phyloP scores from a whole-genome alignment of 2,888 invertebrate genomes.

The Bruchidius siliquastri region DNA sequence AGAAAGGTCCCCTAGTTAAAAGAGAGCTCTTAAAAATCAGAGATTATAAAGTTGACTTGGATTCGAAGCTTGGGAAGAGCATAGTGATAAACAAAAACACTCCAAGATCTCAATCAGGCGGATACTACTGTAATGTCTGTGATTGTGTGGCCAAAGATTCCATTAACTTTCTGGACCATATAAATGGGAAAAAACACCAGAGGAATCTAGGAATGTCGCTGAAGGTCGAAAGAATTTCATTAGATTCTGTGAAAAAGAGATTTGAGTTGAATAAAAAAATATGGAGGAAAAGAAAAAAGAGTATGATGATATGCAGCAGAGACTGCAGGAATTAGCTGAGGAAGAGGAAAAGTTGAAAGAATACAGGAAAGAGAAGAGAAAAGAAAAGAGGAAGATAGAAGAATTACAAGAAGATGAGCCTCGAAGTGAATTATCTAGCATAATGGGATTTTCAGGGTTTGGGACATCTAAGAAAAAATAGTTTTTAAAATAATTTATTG shows the following conservation, averaged over 20 bases:
- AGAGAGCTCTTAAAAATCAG: constrained; percentile 88
- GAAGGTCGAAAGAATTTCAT: constrained; percentile 90
- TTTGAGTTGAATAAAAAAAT: constrained; percentile 92
- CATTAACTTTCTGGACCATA: constrained; percentile 98
- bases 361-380: constrained; percentile 78
- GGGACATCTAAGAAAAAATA: constrained; percentile 67
- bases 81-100: constrained; percentile 98
- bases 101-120: constrained; percentile 94
- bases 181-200: constrained; percentile 99
- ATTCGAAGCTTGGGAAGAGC: constrained; percentile 96
- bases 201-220: constrained; percentile 98
- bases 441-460: constrained; percentile 96
- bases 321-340: constrained; percentile 89
- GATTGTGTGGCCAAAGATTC: constrained; percentile 99
- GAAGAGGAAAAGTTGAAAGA: constrained; percentile 94
- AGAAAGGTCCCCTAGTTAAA: constrained; percentile 74
- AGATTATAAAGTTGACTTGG: constrained; percentile 96
- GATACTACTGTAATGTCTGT: constrained; percentile 99
- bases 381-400: constrained; percentile 82
- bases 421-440: constrained; percentile 72
- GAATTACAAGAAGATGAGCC: constrained; percentile 60
- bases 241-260: constrained; percentile 89
- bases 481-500: not conserved
- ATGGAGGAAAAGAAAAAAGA: constrained; percentile 90
- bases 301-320: constrained; percentile 89